Conservation (phyloP, 2,113 vertebrate species). For the Rhinogobius similis region DNA sequence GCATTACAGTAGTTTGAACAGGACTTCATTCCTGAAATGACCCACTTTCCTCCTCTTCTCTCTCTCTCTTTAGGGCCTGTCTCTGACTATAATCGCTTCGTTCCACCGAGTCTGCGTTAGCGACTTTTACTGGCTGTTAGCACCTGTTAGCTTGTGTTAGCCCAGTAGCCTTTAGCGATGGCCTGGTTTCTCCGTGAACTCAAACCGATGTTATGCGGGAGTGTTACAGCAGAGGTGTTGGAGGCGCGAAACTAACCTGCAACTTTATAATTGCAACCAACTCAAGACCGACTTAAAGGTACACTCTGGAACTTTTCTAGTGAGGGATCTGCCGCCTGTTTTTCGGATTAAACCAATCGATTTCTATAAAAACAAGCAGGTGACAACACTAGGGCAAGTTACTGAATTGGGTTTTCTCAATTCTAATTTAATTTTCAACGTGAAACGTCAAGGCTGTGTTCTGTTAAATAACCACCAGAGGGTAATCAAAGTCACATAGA, state of each 20-base stretch:
- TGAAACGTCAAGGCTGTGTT: too few species aligned
- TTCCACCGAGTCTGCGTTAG: neutral
- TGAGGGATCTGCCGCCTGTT: too few species aligned
- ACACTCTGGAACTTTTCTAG: neutral
- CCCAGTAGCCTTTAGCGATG: neutral
- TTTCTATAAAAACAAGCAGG: too few species aligned
- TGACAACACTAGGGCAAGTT: too few species aligned
- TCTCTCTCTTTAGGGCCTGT: neutral
- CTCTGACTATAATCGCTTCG: neutral
- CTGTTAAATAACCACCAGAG: too few species aligned
- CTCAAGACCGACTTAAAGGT: neutral
- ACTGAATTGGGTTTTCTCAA: too few species aligned
- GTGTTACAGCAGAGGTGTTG: neutral
- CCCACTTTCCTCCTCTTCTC: neutral
- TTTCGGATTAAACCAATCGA: too few species aligned
- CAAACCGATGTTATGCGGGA: neutral
- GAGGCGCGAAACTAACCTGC: neutral
- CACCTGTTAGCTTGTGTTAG: neutral
- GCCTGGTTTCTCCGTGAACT: neutral
- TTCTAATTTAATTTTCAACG: too few species aligned
- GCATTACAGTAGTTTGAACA: neutral
- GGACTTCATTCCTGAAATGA: neutral
- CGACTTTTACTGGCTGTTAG: neutral
- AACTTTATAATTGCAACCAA: neutral
- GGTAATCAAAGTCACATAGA: too few species aligned